Percentiles rank a stretch among this genome's conserved stretches.
phyloP scores from a whole-genome alignment of 2,888 invertebrate species.

The Villa cingulata region DNA sequence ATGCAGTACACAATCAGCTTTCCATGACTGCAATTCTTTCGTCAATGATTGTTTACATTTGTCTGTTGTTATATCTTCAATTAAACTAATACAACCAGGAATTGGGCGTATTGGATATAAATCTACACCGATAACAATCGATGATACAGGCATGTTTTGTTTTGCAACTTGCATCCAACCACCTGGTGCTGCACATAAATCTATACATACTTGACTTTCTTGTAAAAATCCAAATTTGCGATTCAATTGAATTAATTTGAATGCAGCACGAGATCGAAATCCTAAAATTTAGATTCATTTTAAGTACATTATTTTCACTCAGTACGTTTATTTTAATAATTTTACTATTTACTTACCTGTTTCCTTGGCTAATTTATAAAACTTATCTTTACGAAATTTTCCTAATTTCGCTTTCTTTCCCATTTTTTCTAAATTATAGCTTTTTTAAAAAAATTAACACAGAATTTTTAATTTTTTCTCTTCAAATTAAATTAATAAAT shows the following conservation, averaged over 20 bases:
- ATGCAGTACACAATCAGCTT: constrained; percentile 90
- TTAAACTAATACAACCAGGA: constrained; percentile 75
- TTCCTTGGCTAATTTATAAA: constrained; percentile 96
- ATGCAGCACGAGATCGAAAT: constrained; percentile 95
- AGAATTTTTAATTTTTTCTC: too few relatives aligned
- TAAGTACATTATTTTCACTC: too few relatives aligned
- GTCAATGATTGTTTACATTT: constrained; percentile 70
- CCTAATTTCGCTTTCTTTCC: constrained; percentile 92
- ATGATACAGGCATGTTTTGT: constrained; percentile 94
- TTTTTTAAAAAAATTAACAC: too few relatives aligned
- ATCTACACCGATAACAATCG: constrained; percentile 90
- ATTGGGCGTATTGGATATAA: constrained; percentile 86
- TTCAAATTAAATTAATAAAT: too few relatives aligned
- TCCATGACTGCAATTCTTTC: constrained; percentile 85
- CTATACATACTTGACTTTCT: constrained; percentile 89
- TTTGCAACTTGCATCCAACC: constrained; percentile 99
- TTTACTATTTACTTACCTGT: constrained; percentile 72
- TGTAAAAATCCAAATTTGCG: constrained; percentile 94
- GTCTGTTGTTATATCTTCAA: constrained; percentile 94
- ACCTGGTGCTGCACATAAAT: constrained; percentile 97
- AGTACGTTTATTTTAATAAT: too few relatives aligned
- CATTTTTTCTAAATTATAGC: too few relatives aligned
- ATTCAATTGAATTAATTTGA: constrained; percentile 95
- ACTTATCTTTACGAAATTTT: constrained; percentile 96
- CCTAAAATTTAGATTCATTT: constrained; percentile 43